Percentiles rank a stretch among this genome's conserved stretches.
phyloP scores from a whole-genome alignment of 2,888 invertebrate species.

The Dendrolimus pini region DNA sequence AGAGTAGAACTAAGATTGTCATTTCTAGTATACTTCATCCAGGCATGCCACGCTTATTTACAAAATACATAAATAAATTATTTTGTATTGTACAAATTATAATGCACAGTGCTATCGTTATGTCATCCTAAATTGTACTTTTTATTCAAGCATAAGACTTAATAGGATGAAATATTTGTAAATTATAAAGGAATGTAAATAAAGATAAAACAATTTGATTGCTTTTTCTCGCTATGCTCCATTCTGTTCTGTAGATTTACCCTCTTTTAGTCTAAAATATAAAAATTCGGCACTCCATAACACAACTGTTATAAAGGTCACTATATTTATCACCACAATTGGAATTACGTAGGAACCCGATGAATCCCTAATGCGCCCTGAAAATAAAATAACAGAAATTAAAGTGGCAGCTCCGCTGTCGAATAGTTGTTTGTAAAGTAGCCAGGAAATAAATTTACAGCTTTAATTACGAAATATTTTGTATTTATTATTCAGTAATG shows the following conservation, averaged over 20 bases:
- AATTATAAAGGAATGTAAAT: constrained; percentile 21
- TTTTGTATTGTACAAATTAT: no score
- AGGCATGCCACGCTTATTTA: no score
- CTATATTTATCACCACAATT: constrained; percentile 77
- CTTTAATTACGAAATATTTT: no score
- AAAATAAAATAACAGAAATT: constrained; percentile 25
- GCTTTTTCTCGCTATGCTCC: constrained; percentile 6
- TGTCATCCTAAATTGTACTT: background rate
- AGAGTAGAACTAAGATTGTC: no score
- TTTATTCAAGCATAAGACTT: background rate
- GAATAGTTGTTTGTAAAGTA: no score
- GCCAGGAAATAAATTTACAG: no score
- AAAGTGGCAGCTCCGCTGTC: no score
- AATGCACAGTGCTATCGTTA: background rate
- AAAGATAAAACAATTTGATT: constrained; percentile 14
- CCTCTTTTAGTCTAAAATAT: constrained; percentile 47
- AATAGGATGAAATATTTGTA: constrained; percentile 2
- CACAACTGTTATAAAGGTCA: constrained; percentile 76
- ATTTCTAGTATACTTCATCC: no score
- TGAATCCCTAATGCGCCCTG: constrained; percentile 78
- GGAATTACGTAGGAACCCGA: constrained; percentile 78
- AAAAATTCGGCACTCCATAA: constrained; percentile 76
- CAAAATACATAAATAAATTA: no score
- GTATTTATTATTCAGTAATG: no score
- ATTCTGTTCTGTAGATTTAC: constrained; percentile 18